Evolutionary conservation across 2,888 invertebrate genomes (phyloP).

Genomic region (Drosophila koepferae): DNA sequence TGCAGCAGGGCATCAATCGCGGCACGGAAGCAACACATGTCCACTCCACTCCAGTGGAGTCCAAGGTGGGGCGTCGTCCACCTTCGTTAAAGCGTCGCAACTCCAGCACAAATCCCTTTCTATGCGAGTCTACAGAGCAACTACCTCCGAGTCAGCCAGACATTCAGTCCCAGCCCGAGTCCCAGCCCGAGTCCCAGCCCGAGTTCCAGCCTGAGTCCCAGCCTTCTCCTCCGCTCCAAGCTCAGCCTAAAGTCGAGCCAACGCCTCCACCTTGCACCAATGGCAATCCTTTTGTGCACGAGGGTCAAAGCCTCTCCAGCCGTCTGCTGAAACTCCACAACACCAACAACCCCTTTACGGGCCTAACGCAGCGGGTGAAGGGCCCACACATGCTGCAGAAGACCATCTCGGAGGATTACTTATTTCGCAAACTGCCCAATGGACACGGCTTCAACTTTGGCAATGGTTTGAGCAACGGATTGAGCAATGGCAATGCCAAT

Average conservation of each 20-base stretch:
- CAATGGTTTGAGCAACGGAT: conserved; percentile 19
- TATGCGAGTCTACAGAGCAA: conserved; percentile 74
- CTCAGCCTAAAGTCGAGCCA: background rate
- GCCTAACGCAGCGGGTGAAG: conserved; percentile 81
- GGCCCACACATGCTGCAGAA: conserved; percentile 84
- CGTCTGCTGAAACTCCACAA: conserved; percentile 69
- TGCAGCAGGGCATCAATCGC: conserved; percentile 70
- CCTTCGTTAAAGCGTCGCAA: conserved; percentile 72
- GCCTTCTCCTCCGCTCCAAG: background rate
- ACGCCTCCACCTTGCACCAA: conserved; percentile 31
- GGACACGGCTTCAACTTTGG: conserved; percentile 29
- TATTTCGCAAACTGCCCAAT: conserved; percentile 79
- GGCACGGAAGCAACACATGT: conserved; percentile 20
- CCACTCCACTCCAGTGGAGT: background rate
- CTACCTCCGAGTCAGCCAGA: conserved; percentile 20
- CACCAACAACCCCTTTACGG: conserved; percentile 78
- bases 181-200: background rate
- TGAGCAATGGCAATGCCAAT: conserved; percentile 27
- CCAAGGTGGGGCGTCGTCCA: conserved; percentile 37
- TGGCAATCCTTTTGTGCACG: conserved; percentile 69
- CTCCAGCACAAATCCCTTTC: conserved; percentile 83
- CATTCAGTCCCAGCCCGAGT: background rate
- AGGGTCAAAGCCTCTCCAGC: conserved; percentile 69
- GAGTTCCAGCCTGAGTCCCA: background rate
- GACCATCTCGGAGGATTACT: conserved; percentile 84